phyloP scores from a whole-genome alignment of 2,888 invertebrate genomes.

The Hemicrepidius hirtus region DNA sequence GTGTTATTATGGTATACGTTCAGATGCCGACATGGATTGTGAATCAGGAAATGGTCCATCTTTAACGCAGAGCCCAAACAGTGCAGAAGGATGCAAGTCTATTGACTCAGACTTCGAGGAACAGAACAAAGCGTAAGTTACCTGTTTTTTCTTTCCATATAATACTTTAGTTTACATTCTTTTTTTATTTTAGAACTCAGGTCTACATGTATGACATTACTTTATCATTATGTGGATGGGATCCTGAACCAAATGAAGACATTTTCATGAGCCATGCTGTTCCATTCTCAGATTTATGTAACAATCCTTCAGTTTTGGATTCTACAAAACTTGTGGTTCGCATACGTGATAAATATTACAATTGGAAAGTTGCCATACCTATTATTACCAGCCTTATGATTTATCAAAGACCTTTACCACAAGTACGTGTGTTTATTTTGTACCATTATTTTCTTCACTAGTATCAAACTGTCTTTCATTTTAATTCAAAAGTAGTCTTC shows the following conservation, averaged over 20 bases:
- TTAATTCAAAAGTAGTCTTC: too few species aligned
- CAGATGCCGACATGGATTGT: slow-evolving; percentile 87
- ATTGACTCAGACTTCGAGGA: slow-evolving; percentile 91
- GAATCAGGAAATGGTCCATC: slow-evolving; percentile 98
- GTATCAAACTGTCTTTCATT: too few species aligned
- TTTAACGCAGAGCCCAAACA: slow-evolving; percentile 93
- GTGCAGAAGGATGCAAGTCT: slow-evolving; percentile 88
- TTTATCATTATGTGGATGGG: slow-evolving; percentile 86
- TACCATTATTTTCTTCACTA: neutral
- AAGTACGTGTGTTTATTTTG: slow-evolving; percentile 71
- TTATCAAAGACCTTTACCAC: slow-evolving; percentile 90
- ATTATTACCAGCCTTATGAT: slow-evolving; percentile 90
- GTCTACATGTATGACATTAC: slow-evolving; percentile 78
- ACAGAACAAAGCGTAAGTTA: slow-evolving; percentile 72
- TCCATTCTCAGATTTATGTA: slow-evolving; percentile 78
- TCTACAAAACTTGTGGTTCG: slow-evolving; percentile 90
- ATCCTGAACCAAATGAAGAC: slow-evolving; percentile 73
- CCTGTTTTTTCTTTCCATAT: too few species aligned
- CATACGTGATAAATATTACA: slow-evolving; percentile 91
- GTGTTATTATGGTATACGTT: slow-evolving; percentile 67
- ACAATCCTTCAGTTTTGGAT: slow-evolving; percentile 84
- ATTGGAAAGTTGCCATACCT: slow-evolving; percentile 93
- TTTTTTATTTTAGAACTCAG: slow-evolving; percentile 60
- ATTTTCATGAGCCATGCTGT: slow-evolving; percentile 76
- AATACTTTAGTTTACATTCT: too few species aligned